These are phyloP conservation scores for Acleris laterana DNA, from an alignment of 2,888 invertebrate genomes.

Conservation along the genomic window DNA sequence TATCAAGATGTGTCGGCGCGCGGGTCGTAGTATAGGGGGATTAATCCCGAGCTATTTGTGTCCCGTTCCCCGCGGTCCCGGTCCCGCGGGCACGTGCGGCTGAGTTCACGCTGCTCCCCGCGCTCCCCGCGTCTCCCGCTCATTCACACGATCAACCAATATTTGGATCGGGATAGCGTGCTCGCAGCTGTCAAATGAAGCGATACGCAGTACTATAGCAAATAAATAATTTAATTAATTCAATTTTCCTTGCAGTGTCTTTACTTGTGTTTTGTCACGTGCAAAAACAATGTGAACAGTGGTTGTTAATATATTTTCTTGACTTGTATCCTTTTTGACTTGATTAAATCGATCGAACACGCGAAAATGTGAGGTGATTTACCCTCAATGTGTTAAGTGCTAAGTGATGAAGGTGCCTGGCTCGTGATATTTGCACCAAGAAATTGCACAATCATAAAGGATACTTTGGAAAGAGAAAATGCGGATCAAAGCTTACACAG, in stretches of 20 bases:
- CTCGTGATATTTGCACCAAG: slow-evolving; percentile 65
- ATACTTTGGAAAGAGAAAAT: slow-evolving; percentile 83
- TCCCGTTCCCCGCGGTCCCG: slow-evolving; percentile 61
- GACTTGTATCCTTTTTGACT: slow-evolving; percentile 82
- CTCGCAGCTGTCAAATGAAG: slow-evolving; percentile 82
- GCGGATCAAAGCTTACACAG: slow-evolving; percentile 79
- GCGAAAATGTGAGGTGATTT: slow-evolving; percentile 74
- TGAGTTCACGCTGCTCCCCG: slow-evolving; percentile 65
- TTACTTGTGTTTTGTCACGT: slow-evolving; percentile 83
- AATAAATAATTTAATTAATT: slow-evolving; percentile 51
- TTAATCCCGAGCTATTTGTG: slow-evolving; percentile 76
- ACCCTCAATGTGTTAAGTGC: slow-evolving; percentile 70
- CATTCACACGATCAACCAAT: slow-evolving; percentile 73
- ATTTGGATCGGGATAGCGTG: slow-evolving; percentile 78
- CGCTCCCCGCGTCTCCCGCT: slow-evolving; percentile 59
- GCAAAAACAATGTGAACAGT: slow-evolving; percentile 85
- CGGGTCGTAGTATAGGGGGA: slow-evolving; percentile 66
- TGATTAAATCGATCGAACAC: slow-evolving; percentile 63
- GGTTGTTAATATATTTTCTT: slow-evolving; percentile 81
- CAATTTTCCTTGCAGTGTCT: slow-evolving; percentile 76
- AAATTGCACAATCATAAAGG: slow-evolving; percentile 78
- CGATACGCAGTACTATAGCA: slow-evolving; percentile 57
- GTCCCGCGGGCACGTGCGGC: slow-evolving; percentile 58
- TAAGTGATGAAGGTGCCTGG: slow-evolving; percentile 75
- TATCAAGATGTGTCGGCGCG: slow-evolving; percentile 53